Evolutionary conservation across 2,888 invertebrate species (phyloP).

Genomic region (Galerucella pusilla): DNA sequence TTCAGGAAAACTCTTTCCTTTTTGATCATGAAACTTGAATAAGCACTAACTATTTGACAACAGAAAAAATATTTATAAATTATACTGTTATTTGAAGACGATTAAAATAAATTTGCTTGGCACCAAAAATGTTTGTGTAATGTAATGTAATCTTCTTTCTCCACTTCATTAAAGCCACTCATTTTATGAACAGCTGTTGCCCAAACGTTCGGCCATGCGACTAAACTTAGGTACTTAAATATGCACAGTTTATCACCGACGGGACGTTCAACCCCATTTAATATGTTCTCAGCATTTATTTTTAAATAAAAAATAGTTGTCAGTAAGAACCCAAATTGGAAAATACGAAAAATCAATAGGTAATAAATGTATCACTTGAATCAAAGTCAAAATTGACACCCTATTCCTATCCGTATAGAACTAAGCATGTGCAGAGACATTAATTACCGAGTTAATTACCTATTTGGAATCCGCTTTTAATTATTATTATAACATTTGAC

Average conservation of each 20-base stretch:
- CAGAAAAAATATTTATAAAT: background rate
- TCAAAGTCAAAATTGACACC: too few relatives aligned
- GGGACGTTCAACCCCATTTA: background rate
- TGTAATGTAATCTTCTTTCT: conserved; percentile 5
- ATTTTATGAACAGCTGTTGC: conserved; percentile 3
- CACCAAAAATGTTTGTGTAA: conserved; percentile 4
- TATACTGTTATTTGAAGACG: background rate
- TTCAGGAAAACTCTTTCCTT: too few relatives aligned
- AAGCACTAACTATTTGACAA: too few relatives aligned
- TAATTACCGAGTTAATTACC: too few relatives aligned
- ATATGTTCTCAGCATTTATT: background rate
- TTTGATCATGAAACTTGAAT: too few relatives aligned
- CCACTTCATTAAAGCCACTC: conserved; percentile 7
- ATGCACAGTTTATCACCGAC: background rate
- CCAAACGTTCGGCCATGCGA: conserved; percentile 3
- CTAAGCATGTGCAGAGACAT: too few relatives aligned
- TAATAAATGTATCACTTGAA: too few relatives aligned
- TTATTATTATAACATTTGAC: too few relatives aligned
- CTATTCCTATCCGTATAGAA: too few relatives aligned
- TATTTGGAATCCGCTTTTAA: too few relatives aligned
- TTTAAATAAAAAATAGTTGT: background rate
- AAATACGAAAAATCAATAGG: too few relatives aligned
- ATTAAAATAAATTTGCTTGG: background rate
- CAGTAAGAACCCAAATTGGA: too few relatives aligned
- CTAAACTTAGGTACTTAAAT: conserved; percentile 4